Evolutionary conservation across 2,888 invertebrate species (phyloP), one percentile per base, ranked within the genome.

Genomic region (Netelia virgata): DNA sequence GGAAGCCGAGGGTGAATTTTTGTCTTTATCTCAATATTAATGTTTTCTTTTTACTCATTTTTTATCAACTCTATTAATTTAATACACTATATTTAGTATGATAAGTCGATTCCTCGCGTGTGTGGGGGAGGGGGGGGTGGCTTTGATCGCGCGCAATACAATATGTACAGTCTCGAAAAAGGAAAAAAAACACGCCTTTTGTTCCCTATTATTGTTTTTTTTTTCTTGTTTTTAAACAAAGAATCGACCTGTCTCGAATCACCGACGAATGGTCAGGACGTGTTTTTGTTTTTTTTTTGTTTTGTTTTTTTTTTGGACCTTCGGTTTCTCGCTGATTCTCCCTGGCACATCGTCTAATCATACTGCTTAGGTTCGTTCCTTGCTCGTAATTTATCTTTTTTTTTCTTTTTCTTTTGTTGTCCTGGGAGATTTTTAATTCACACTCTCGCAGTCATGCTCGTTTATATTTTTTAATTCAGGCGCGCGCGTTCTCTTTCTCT

Each of bases 301-400:
- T 64, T 59, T 50, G 69, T 68, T 68, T 73, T 64, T 59, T 55
- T 72, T 68, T 68, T 73, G 76, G 73, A 85, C 83, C 85, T 76
- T 74, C 85, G 82, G 76, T 80, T 81, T 80, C 69, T 76, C 80
- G 83, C 78, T 82, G 66, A 79, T 88, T 88, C 87, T 83, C 85
- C 86, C 84, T 87, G 87, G 88, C 87, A 84, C 84, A 72, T 86
- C 66, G 78, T 86, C 79, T 87, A 86, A 87, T 88, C 87, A 79
- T 88, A 87, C 77, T 78, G 85, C 78, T 84, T 88, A 88, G 77
- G 72, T 86, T 84, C 84, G 82, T 85, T 77, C 74, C 77, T 80
- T 82, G 55, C 64, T 82, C 69, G 72, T 83, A 70, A 81, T 74
- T 70, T 59, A 43, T 74, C 47, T 50, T 82, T 66, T 59, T 59